Evolutionary conservation across 2,113 vertebrate species (phyloP).

Genomic region (Merops nubicus): DNA sequence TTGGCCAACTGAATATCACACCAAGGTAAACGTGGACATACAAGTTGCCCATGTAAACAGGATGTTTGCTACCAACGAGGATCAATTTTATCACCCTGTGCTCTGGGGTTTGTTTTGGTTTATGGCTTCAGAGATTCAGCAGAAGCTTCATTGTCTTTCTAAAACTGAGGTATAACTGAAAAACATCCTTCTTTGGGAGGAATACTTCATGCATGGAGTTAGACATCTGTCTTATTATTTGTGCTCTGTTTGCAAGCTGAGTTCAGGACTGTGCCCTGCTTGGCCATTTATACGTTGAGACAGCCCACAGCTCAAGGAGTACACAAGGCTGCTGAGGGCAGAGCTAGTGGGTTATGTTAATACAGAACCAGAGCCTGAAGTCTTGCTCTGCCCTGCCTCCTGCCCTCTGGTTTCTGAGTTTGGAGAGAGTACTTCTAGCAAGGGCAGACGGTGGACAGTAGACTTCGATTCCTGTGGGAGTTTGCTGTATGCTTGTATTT

Average conservation of each 20-base stretch:
- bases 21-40: not conserved
- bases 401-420: not conserved
- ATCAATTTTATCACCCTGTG: not conserved
- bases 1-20: not conserved
- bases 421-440: not conserved
- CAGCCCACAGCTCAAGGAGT: not conserved
- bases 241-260: not conserved
- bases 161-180: not conserved
- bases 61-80: not conserved
- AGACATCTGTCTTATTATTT: not conserved
- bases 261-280: not conserved
- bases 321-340: fast-evolving
- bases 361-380: not conserved
- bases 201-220: not conserved
- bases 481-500: not conserved
- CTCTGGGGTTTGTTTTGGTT: not conserved
- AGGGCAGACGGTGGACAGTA: not conserved
- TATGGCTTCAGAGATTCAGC: not conserved
- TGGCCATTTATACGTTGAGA: not conserved
- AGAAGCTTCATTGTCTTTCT: not conserved
- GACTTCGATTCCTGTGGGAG: not conserved
- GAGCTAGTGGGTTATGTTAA: not conserved
- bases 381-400: not conserved
- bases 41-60: fast-evolving
- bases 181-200: not conserved